These are phyloP conservation scores for Phataginus tetradactyla DNA, from an alignment of 2,797 vertebrate genomes.

Conservation along the genomic window DNA sequence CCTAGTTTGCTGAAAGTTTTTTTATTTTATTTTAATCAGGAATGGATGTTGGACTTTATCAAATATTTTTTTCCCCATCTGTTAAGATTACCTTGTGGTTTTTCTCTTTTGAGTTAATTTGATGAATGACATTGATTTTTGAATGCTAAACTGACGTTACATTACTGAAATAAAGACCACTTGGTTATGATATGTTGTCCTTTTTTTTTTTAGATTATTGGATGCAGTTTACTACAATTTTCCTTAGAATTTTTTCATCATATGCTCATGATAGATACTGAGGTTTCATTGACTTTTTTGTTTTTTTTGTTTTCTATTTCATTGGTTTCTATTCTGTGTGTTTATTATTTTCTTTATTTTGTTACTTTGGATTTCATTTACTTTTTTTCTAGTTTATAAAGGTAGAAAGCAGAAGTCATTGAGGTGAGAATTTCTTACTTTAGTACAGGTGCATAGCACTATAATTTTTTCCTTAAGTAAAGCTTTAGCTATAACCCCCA, in stretches of 20 bases:
- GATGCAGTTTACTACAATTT: background rate
- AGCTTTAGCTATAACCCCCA: background rate
- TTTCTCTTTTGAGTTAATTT: background rate
- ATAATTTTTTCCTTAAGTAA: background rate
- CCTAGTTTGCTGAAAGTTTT: background rate
- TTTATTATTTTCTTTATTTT: background rate
- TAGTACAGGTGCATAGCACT: background rate
- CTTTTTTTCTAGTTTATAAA: background rate
- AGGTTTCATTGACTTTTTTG: background rate
- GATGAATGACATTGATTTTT: background rate
- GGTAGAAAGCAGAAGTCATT: background rate
- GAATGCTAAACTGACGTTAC: background rate
- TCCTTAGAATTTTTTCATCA: background rate
- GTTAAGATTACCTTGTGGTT: background rate
- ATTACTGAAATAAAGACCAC: constrained; percentile 19
- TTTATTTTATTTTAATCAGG: background rate
- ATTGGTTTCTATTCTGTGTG: background rate
- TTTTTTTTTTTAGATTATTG: background rate
- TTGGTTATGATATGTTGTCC: background rate
- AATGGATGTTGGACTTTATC: background rate
- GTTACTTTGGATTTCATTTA: constrained; percentile 4
- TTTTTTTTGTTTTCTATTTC: background rate
- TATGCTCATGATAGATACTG: background rate
- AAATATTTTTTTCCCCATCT: background rate
- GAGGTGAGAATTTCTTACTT: background rate